Conservation (phyloP, 2,888 invertebrate genomes). For the Epinotia bilunana region DNA sequence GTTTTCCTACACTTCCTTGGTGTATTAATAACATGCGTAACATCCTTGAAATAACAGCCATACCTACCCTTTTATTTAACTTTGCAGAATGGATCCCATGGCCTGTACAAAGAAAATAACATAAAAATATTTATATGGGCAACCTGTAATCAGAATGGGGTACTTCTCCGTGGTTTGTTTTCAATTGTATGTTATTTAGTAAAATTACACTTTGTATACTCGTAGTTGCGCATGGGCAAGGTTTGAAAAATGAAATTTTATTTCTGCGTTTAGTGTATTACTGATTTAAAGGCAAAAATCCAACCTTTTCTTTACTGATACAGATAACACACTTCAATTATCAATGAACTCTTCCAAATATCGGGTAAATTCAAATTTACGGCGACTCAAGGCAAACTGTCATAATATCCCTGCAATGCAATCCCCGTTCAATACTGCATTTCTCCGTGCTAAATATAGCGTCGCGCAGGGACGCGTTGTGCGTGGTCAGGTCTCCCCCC, state of each 20-base stretch:
- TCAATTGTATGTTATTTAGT: conserved; percentile 36
- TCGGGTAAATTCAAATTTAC: background rate
- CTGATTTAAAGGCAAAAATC: background rate
- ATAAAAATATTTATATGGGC: conserved; percentile 28
- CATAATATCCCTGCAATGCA: conserved; percentile 49
- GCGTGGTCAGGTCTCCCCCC: conserved; percentile 77
- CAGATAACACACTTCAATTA: background rate
- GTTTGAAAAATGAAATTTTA: background rate
- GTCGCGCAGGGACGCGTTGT: conserved; percentile 67
- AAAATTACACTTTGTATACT: conserved; percentile 32
- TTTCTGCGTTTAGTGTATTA: background rate
- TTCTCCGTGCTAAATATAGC: conserved; percentile 74
- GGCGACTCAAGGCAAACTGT: background rate
- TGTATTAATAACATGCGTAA: conserved; percentile 8
- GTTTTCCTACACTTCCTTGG: background rate
- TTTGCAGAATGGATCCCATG: conserved; percentile 4
- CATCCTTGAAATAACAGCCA: background rate
- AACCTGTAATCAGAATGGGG: conserved; percentile 38
- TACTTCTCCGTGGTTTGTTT: conserved; percentile 25
- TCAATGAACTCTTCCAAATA: no score
- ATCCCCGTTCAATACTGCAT: conserved; percentile 55
- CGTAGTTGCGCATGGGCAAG: conserved; percentile 22
- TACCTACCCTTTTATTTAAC: background rate
- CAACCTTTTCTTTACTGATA: background rate
- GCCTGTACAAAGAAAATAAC: conserved; percentile 26